Percentiles rank a stretch among this genome's conserved stretches.
These are phyloP conservation scores for Mylabris sibirica DNA, from an alignment of 2,888 invertebrate species.

Conservation along the genomic window DNA sequence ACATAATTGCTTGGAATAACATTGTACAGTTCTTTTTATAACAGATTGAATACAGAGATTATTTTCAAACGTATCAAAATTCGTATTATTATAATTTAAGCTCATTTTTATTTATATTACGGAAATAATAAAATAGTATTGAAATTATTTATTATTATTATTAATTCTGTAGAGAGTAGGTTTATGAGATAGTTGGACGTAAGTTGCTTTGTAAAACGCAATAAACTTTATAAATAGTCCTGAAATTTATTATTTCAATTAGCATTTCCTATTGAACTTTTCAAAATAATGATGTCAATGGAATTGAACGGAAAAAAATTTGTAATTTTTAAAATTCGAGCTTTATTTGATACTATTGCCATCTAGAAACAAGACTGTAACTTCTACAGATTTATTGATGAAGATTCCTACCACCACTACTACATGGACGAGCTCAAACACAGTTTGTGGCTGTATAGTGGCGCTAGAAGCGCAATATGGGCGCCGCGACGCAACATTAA, in stretches of 20 bases:
- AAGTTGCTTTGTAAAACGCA: conserved; percentile 10
- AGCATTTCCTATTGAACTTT: not conserved
- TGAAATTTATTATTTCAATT: not conserved
- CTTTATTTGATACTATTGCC: not conserved
- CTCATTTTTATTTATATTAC: not conserved
- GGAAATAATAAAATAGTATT: conserved; percentile 1
- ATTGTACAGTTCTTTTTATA: not conserved
- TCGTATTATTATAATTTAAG: not conserved
- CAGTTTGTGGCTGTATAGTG: not conserved
- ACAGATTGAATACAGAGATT: conserved; percentile 1
- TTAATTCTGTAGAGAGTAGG: not conserved
- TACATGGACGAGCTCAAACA: not conserved
- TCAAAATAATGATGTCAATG: too few relatives aligned
- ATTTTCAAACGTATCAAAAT: not conserved
- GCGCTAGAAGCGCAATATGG: not conserved
- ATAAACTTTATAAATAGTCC: not conserved
- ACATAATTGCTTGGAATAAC: conserved; percentile 18
- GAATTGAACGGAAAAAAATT: too few relatives aligned
- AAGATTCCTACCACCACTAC: too few relatives aligned
- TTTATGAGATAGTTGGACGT: not conserved
- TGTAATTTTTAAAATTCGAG: too few relatives aligned
- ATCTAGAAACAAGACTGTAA: not conserved
- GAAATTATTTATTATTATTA: conserved; percentile 10
- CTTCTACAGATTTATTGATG: too few relatives aligned
- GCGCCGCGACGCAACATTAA: not conserved